phyloP scores from a whole-genome alignment of 2,113 vertebrate genomes.

The Seriola rivoliana region DNA sequence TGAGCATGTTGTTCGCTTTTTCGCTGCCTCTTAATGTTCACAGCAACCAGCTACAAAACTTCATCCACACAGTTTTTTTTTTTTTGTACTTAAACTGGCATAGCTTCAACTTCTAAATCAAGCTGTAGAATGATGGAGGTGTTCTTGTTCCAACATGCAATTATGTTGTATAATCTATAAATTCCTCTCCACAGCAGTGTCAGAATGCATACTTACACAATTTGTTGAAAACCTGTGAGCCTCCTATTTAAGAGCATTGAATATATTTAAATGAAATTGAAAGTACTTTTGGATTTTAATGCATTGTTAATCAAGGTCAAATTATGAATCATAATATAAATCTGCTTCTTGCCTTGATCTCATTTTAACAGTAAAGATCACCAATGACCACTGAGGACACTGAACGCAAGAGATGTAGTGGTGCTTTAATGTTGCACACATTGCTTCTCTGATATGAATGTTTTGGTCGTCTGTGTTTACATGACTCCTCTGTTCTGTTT shows the following conservation, averaged over 20 bases:
- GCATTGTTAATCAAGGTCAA: neutral
- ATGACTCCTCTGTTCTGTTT: neutral
- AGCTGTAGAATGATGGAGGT: slow-evolving; percentile 6
- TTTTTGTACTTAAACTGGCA: slow-evolving; percentile 1
- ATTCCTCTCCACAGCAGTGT: slow-evolving; percentile 18
- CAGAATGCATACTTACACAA: neutral
- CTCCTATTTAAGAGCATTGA: neutral
- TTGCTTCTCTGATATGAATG: neutral
- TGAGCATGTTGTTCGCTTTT: slow-evolving; percentile 2
- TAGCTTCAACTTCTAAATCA: slow-evolving; percentile 24
- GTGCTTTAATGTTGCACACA: neutral
- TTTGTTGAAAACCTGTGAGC: neutral
- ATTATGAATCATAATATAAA: too few species aligned
- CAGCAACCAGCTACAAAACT: neutral
- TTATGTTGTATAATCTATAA: slow-evolving; percentile 34
- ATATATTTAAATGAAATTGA: too few species aligned
- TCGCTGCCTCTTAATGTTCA: slow-evolving; percentile 8
- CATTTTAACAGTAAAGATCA: neutral
- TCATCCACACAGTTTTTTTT: neutral
- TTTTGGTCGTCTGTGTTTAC: neutral
- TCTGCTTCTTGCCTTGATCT: too few species aligned
- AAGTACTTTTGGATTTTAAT: too few species aligned
- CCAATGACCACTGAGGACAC: neutral
- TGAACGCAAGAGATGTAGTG: neutral
- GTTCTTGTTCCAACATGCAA: slow-evolving; percentile 40